A percentile compares a stretch with the other conserved stretches of the same genome.
These are phyloP conservation scores for Naja naja DNA, from an alignment of 2,113 vertebrate genomes.

Conservation along the genomic window DNA sequence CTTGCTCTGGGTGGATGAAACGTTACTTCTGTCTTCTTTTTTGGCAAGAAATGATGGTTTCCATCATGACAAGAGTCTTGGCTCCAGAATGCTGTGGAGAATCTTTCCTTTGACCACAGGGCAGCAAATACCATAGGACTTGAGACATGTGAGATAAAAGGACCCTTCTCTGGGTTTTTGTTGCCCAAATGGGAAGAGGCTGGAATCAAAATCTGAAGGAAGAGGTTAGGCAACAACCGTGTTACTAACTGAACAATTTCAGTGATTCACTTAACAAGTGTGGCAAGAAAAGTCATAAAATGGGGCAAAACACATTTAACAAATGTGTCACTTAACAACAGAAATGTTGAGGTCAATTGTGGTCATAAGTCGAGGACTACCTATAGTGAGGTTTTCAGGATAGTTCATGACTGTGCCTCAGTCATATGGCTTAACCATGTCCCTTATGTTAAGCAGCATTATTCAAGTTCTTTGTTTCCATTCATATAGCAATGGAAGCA, in stretches of 20 bases:
- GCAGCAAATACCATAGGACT: not conserved
- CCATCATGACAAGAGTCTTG: not conserved
- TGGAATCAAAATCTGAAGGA: not conserved
- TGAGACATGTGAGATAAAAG: not conserved
- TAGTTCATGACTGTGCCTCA: not conserved
- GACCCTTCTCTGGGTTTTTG: not conserved
- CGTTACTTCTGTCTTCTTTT: not conserved
- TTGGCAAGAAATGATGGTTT: not conserved
- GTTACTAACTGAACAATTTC: not conserved
- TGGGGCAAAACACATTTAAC: not conserved
- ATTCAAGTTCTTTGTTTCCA: not conserved
- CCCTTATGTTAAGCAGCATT: not conserved
- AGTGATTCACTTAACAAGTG: not conserved
- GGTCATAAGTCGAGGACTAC: not conserved
- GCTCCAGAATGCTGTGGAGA: not conserved
- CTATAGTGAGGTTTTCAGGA: not conserved
- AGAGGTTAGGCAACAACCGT: not conserved
- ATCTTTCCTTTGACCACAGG: constrained; percentile 9
- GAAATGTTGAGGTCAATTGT: not conserved
- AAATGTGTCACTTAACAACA: not conserved
- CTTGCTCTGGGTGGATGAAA: constrained; percentile 14
- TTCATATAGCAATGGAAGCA: not conserved
- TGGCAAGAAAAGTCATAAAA: not conserved
- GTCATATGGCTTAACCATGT: not conserved
- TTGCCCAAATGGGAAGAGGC: not conserved